These are phyloP conservation scores for Oryzias curvinotus DNA, from an alignment of 2,113 vertebrate genomes.

Conservation along the genomic window DNA sequence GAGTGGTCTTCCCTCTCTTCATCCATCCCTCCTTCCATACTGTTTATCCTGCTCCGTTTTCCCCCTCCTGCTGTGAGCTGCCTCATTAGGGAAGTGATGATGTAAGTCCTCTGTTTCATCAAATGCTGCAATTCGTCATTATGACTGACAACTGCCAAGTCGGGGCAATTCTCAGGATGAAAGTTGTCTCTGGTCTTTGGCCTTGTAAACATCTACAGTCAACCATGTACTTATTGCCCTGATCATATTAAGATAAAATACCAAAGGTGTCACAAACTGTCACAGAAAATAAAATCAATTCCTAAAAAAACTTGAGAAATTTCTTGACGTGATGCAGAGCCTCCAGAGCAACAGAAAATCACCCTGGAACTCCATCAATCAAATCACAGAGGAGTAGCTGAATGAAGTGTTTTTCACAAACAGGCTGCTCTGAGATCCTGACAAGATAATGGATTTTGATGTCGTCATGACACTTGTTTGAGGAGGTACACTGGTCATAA, in stretches of 20 bases:
- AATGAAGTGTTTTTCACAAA: constrained; percentile 47
- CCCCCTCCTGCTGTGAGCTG: constrained; percentile 64
- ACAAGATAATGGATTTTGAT: constrained; percentile 64
- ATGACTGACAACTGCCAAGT: constrained; percentile 70
- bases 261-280: constrained; percentile 9
- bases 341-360: constrained; percentile 56
- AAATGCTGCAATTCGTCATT: constrained; percentile 67
- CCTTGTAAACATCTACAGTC: constrained; percentile 7
- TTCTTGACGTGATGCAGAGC: constrained; percentile 47
- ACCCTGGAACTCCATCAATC: constrained; percentile 59
- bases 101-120: constrained; percentile 69
- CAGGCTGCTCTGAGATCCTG: constrained; percentile 40
- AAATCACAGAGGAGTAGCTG: constrained; percentile 36
- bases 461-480: constrained; percentile 39
- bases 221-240: constrained; percentile 8
- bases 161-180: constrained; percentile 41
- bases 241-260: no score
- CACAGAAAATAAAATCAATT: constrained; percentile 21
- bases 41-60: constrained; percentile 29
- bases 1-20: constrained; percentile 25
- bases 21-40: constrained; percentile 37
- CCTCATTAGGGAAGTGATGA: constrained; percentile 73
- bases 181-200: constrained; percentile 18
- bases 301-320: constrained; percentile 47
- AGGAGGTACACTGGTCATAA: constrained; percentile 19